Conservation (phyloP, 2,113 vertebrate species). For the Atractosteus spatula region DNA sequence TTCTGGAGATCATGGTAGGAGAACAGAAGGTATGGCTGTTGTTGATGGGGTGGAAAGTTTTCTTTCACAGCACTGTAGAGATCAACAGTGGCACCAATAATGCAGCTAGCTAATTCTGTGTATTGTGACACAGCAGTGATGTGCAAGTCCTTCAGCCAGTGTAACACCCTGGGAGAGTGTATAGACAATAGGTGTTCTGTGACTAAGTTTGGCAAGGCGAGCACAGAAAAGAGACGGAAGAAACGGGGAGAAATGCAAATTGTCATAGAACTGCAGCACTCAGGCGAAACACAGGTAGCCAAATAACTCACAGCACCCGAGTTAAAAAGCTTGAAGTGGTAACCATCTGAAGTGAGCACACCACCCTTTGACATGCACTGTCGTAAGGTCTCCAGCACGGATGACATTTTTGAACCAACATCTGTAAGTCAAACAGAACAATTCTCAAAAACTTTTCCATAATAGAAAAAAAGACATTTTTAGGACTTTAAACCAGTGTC, state of each 20-base stretch:
- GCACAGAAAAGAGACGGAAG: conserved; percentile 69
- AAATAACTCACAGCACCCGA: conserved; percentile 60
- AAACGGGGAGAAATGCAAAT: conserved; percentile 62
- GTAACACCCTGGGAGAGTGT: conserved; percentile 52
- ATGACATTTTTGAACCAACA: conserved; percentile 48
- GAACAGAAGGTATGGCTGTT: conserved; percentile 61
- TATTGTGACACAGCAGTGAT: conserved; percentile 31
- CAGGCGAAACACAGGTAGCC: conserved; percentile 51
- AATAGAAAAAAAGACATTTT: not conserved
- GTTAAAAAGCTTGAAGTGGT: conserved; percentile 52
- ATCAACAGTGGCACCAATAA: conserved; percentile 65
- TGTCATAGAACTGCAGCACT: conserved; percentile 22
- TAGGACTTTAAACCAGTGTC: too few species aligned
- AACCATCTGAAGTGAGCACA: conserved; percentile 41
- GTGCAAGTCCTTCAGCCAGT: conserved; percentile 65
- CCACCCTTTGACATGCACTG: conserved; percentile 65
- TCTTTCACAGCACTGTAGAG: conserved; percentile 55
- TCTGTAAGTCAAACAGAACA: conserved; percentile 48
- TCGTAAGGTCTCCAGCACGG: conserved; percentile 70
- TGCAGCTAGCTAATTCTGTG: conserved; percentile 49
- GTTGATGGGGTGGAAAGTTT: conserved; percentile 47
- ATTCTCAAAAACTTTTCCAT: not conserved
- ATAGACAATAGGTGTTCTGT: conserved; percentile 59
- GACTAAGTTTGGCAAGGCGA: conserved; percentile 59
- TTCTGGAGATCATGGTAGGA: conserved; percentile 69